Conservation (phyloP, 1,140 invertebrate species). For the Drosophila orena region DNA sequence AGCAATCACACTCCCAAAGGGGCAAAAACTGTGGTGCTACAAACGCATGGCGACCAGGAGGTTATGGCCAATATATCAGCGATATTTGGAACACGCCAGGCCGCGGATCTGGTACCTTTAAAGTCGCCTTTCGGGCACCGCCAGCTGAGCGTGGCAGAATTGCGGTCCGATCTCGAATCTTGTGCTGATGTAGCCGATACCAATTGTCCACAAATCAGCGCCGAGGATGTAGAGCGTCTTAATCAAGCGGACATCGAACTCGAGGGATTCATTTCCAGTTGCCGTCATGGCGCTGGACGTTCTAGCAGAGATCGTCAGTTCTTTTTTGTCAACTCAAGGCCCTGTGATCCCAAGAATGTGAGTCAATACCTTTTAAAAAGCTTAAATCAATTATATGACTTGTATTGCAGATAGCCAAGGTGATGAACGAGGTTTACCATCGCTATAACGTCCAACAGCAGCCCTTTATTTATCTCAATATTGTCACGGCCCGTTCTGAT, state of each 20-base stretch:
- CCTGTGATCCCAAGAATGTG: constrained; percentile 93
- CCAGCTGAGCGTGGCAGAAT: constrained; percentile 37
- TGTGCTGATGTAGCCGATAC: constrained; percentile 51
- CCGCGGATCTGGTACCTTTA: constrained; percentile 88
- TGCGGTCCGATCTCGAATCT: constrained; percentile 57
- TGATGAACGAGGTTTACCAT: constrained; percentile 97
- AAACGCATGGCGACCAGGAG: constrained; percentile 89
- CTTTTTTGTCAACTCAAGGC: constrained; percentile 96
- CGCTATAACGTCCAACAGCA: constrained; percentile 95
- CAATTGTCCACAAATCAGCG: constrained; percentile 48
- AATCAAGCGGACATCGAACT: constrained; percentile 68
- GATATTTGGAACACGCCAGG: constrained; percentile 95
- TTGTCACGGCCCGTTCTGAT: constrained; percentile 89
- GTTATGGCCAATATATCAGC: constrained; percentile 93
- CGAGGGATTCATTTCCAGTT: constrained; percentile 93
- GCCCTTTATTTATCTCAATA: constrained; percentile 96
- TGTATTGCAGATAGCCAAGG: constrained; percentile 88
- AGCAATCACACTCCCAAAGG: constrained; percentile 90
- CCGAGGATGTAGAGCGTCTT: constrained; percentile 68
- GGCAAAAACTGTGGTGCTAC: constrained; percentile 88
- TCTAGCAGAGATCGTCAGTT: constrained; percentile 96
- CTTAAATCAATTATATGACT: neutral
- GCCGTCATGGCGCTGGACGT: constrained; percentile 93
- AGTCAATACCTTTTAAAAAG: neutral
- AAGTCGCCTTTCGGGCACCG: constrained; percentile 83